Percentiles rank a stretch among this genome's conserved stretches.
Evolutionary conservation across 2,113 vertebrate species (phyloP).

Genomic region (Copsychus sechellarum): DNA sequence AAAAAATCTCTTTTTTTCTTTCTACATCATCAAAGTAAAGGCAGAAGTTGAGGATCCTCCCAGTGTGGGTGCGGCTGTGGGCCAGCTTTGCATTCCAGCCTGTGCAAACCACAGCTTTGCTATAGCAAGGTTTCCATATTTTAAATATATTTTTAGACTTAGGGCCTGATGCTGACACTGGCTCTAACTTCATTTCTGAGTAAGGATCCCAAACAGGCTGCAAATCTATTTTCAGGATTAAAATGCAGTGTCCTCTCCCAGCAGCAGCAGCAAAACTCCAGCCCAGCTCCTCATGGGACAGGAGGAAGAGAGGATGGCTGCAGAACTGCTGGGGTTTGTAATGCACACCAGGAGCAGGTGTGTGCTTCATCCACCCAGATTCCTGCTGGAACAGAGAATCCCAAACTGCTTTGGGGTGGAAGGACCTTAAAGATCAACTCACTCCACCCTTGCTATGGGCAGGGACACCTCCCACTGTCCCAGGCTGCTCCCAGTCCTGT

Average conservation of each 20-base stretch:
- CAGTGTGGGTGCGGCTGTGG: neutral
- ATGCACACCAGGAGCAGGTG: fast-evolving
- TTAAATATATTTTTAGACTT: neutral
- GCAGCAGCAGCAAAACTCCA: neutral
- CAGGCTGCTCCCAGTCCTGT: neutral
- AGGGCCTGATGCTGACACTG: neutral
- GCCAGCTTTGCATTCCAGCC: neutral
- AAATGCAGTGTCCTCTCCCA: neutral
- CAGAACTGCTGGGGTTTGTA: neutral
- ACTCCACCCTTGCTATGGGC: neutral
- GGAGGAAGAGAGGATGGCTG: fast-evolving
- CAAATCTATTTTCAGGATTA: neutral
- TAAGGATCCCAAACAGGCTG: neutral
- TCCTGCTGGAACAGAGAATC: neutral
- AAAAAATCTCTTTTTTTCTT: neutral
- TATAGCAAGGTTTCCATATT: neutral
- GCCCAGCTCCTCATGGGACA: fast-evolving
- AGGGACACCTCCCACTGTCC: fast-evolving
- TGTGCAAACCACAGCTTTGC: neutral
- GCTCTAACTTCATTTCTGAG: neutral
- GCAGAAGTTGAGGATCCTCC: neutral
- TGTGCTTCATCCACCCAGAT: neutral
- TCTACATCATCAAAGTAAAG: constrained; percentile 3
- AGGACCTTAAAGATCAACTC: neutral
- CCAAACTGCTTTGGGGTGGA: neutral